These are phyloP conservation scores for Petaurus breviceps DNA, from an alignment of 2,113 vertebrate genomes.

Conservation along the genomic window DNA sequence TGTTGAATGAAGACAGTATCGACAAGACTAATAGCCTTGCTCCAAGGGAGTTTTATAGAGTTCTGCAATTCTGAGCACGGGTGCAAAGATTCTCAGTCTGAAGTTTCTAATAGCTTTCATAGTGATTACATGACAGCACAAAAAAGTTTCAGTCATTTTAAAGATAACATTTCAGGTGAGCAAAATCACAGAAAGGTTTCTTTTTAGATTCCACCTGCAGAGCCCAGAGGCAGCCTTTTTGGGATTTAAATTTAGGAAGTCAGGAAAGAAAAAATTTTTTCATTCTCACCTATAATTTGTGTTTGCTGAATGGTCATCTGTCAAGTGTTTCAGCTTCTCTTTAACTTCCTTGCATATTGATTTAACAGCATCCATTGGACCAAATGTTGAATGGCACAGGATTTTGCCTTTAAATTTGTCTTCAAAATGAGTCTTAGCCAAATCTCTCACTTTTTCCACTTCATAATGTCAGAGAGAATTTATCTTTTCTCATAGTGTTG, in stretches of 20 bases:
- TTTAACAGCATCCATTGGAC: background rate
- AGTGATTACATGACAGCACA: background rate
- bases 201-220: background rate
- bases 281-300: background rate
- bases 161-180: background rate
- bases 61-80: background rate
- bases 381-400: background rate
- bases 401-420: background rate
- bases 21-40: background rate
- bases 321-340: background rate
- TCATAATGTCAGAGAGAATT: background rate
- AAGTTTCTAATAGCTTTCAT: background rate
- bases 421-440: background rate
- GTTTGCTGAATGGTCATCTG: background rate
- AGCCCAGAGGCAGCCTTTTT: background rate
- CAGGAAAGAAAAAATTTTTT: background rate
- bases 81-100: background rate
- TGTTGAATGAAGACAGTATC: background rate
- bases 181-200: background rate
- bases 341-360: background rate
- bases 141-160: background rate
- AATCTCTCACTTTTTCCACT: background rate
- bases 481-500: background rate
- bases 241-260: background rate
- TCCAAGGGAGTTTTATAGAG: background rate